Conservation (phyloP, 2,797 vertebrate genomes). For the Decapterus maruadsi region DNA sequence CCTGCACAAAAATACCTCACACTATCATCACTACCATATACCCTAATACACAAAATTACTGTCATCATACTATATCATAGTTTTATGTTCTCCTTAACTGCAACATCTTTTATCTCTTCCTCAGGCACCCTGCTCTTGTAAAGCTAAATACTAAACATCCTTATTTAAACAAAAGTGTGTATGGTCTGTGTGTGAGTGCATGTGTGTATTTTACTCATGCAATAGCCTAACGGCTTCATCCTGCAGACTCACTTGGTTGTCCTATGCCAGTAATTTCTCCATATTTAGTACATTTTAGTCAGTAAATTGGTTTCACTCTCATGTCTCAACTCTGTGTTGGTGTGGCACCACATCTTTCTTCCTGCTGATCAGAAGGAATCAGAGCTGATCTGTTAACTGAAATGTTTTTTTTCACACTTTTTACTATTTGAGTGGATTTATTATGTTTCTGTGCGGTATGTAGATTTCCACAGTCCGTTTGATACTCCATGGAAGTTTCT, state of each 20-base stretch:
- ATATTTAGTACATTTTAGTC: neutral
- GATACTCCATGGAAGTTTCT: neutral
- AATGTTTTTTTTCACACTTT: neutral
- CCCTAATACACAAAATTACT: neutral
- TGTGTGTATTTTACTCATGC: neutral
- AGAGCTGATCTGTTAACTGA: neutral
- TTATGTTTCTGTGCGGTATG: neutral
- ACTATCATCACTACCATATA: neutral
- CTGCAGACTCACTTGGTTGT: neutral
- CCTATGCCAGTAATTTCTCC: neutral
- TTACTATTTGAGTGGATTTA: neutral
- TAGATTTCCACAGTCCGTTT: neutral
- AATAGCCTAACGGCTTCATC: neutral
- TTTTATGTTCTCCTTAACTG: neutral
- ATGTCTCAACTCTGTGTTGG: neutral
- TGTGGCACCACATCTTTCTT: neutral
- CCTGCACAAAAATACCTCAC: slow-evolving; percentile 3
- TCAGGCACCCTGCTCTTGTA: slow-evolving; percentile 1
- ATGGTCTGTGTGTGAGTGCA: neutral
- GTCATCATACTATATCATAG: neutral
- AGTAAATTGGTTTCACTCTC: neutral
- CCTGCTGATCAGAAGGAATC: neutral
- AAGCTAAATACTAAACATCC: neutral
- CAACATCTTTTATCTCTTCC: neutral
- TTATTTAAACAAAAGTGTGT: neutral